Evolutionary conservation across 1,140 invertebrate genomes (phyloP).

Genomic region (Tetranychus urticae): DNA sequence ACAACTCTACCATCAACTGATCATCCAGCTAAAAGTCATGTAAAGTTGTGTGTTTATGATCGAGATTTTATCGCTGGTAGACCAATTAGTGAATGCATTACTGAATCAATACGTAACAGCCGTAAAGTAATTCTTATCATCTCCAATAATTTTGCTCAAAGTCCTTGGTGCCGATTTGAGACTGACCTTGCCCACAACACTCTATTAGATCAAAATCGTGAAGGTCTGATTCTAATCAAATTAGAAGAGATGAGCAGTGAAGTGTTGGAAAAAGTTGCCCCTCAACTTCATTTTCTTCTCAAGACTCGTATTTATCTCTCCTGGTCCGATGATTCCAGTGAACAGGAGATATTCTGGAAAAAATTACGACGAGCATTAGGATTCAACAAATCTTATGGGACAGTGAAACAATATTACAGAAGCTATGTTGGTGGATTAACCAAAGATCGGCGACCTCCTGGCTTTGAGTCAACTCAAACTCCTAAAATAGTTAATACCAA

Average conservation of each 20-base stretch:
- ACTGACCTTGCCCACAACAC: constrained; percentile 29
- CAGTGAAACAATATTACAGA: not conserved
- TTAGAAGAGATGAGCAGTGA: constrained; percentile 25
- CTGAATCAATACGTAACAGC: constrained; percentile 31
- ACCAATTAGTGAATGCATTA: constrained; percentile 32
- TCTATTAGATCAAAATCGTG: constrained; percentile 22
- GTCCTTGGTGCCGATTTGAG: constrained; percentile 39
- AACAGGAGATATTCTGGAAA: not conserved
- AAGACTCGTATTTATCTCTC: constrained; percentile 7
- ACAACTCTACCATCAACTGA: not conserved
- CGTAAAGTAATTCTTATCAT: constrained; percentile 34
- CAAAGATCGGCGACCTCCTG: not conserved
- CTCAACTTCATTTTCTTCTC: constrained; percentile 6
- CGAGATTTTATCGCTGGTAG: constrained; percentile 36
- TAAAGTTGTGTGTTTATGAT: constrained; percentile 32
- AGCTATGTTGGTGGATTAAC: not conserved
- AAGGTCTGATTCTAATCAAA: constrained; percentile 32
- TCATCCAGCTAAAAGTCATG: not conserved
- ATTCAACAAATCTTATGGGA: not conserved
- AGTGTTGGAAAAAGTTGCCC: not conserved
- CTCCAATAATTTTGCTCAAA: constrained; percentile 34
- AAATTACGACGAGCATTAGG: not conserved
- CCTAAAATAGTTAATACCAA: too few species aligned
- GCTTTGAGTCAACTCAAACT: too few species aligned
- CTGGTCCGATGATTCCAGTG: not conserved